phyloP scores from a whole-genome alignment of 2,888 invertebrate species.

The Philereme transversata region DNA sequence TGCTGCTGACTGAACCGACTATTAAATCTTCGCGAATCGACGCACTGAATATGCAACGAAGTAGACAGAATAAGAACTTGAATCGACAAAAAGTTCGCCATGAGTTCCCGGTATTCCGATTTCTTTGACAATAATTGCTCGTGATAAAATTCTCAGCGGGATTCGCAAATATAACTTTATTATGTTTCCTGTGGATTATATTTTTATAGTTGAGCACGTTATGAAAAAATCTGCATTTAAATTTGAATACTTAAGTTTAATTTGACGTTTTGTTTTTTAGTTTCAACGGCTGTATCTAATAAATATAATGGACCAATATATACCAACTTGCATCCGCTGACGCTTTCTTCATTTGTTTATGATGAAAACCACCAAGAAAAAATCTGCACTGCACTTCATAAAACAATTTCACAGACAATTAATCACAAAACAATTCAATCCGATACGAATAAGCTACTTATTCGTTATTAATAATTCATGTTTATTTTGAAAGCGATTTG shows the following conservation, averaged over 20 bases:
- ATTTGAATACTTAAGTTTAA: too few relatives aligned
- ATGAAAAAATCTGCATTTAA: too few relatives aligned
- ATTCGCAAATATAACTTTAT: constrained; percentile 37
- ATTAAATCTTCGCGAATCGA: constrained; percentile 61
- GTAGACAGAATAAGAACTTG: constrained; percentile 47
- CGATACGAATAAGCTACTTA: constrained; percentile 48
- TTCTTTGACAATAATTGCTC: constrained; percentile 39
- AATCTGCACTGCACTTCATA: neutral
- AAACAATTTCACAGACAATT: constrained; percentile 68
- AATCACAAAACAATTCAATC: constrained; percentile 61
- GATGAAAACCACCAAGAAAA: neutral
- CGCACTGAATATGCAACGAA: constrained; percentile 67
- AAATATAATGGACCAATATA: too few relatives aligned
- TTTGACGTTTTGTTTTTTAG: too few relatives aligned
- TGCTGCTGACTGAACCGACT: constrained; percentile 49
- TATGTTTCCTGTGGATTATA: constrained; percentile 25
- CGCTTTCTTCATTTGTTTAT: too few relatives aligned
- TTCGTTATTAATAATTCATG: constrained; percentile 66
- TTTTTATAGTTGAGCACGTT: too few relatives aligned
- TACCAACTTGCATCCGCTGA: too few relatives aligned
- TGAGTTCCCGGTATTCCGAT: constrained; percentile 25
- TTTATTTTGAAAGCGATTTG: constrained; percentile 59
- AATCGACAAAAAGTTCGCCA: constrained; percentile 39
- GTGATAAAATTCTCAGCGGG: constrained; percentile 42
- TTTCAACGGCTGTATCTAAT: too few relatives aligned